Percentiles rank a stretch among this genome's conserved stretches.
phyloP scores from a whole-genome alignment of 2,797 vertebrate genomes.

The Cuculus canorus region DNA sequence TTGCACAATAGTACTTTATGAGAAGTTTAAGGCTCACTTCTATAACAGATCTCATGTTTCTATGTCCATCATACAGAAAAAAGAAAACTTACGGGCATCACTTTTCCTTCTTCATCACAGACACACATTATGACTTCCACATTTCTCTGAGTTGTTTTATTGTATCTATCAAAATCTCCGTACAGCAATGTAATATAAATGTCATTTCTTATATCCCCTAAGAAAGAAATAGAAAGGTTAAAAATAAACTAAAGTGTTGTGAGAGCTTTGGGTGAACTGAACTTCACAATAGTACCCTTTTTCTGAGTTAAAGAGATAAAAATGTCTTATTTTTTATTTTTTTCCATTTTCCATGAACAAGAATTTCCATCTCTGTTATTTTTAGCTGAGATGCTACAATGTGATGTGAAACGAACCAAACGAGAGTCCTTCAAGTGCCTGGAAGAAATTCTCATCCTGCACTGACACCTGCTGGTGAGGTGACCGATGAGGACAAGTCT shows the following conservation, averaged over 20 bases:
- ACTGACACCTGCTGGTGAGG: constrained; percentile 79
- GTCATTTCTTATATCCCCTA: constrained; percentile 95
- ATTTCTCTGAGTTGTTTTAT: constrained; percentile 96
- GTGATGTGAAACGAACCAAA: background rate
- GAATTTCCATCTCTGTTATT: background rate
- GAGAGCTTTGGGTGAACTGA: background rate
- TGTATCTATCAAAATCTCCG: constrained; percentile 97
- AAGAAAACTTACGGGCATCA: constrained; percentile 84
- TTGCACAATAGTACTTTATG: background rate
- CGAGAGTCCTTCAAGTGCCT: background rate
- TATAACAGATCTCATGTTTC: background rate
- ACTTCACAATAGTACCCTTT: background rate
- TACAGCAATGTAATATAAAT: constrained; percentile 92
- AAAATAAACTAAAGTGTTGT: background rate
- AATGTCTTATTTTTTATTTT: accelerated
- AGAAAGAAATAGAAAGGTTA: background rate
- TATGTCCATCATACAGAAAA: background rate
- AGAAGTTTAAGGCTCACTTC: background rate
- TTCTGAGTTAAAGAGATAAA: background rate
- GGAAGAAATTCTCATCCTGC: constrained; percentile 64
- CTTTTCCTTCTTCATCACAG: constrained; percentile 93
- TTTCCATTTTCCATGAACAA: background rate
- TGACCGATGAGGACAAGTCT: background rate
- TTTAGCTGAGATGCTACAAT: background rate
- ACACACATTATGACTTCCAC: constrained; percentile 98